Evolutionary conservation across 2,113 vertebrate species (phyloP).

Genomic region (Girardinichthys multiradiatus): DNA sequence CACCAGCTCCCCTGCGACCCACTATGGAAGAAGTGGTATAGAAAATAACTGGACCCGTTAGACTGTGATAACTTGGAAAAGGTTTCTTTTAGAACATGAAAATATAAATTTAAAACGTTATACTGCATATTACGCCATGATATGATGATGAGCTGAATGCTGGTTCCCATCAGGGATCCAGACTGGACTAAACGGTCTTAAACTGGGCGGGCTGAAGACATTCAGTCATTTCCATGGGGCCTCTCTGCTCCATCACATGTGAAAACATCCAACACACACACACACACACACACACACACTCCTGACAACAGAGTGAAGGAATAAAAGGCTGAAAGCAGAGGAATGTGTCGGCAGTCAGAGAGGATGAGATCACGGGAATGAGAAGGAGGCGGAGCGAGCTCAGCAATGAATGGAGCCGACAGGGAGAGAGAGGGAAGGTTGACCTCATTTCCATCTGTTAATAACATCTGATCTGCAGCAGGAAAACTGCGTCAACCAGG

Average conservation of each 20-base stretch:
- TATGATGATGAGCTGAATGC: not conserved
- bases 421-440: constrained; percentile 6
- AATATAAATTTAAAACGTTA: no score
- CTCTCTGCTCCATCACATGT: constrained; percentile 41
- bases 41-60: no score
- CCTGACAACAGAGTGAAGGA: constrained; percentile 6
- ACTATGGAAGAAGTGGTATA: no score
- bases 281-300: constrained; percentile 11
- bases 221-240: constrained; percentile 43
- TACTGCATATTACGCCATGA: no score
- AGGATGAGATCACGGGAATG: constrained; percentile 54
- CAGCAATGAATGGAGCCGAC: not conserved
- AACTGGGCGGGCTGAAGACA: constrained; percentile 32
- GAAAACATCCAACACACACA: not conserved
- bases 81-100: no score
- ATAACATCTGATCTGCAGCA: constrained; percentile 8
- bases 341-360: constrained; percentile 63
- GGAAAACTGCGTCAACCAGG: not conserved
- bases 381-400: not conserved
- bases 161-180: no score
- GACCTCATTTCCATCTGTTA: constrained; percentile 18
- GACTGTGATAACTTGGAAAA: no score
- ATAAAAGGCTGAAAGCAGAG: constrained; percentile 56
- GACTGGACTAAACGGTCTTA: not conserved
- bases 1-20: no score